These are phyloP conservation scores for Torymus texanus DNA, from an alignment of 2,888 invertebrate species.

Conservation along the genomic window DNA sequence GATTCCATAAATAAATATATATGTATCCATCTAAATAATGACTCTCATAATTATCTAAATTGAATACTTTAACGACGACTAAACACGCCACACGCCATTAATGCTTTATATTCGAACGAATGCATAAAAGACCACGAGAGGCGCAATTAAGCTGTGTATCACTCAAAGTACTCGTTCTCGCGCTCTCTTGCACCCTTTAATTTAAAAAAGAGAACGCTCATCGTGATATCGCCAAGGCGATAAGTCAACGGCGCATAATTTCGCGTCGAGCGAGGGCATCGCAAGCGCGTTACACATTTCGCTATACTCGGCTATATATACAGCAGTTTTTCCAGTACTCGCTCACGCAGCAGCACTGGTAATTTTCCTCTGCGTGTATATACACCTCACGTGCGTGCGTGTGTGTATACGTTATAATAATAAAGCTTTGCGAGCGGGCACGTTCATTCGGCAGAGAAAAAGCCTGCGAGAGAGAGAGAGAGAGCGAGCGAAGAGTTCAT, in stretches of 20 bases:
- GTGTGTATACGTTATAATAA: slow-evolving; percentile 23
- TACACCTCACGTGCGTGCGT: slow-evolving; percentile 16
- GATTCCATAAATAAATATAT: neutral
- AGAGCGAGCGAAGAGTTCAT: slow-evolving; percentile 49
- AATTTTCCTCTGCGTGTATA: slow-evolving; percentile 22
- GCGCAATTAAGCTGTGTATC: slow-evolving; percentile 13
- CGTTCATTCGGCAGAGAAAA: neutral
- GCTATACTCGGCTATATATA: neutral
- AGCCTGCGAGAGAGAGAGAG: too few species aligned
- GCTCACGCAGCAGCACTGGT: neutral
- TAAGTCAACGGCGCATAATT: slow-evolving; percentile 44
- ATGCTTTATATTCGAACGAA: neutral
- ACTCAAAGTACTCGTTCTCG: too few species aligned
- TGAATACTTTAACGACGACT: slow-evolving; percentile 39
- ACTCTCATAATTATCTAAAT: slow-evolving; percentile 29
- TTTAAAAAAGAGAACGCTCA: slow-evolving; percentile 27
- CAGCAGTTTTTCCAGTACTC: too few species aligned
- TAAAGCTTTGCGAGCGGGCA: slow-evolving; percentile 1
- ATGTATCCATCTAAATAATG: neutral
- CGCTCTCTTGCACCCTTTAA: slow-evolving; percentile 36
- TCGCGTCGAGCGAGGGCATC: neutral
- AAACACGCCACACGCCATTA: slow-evolving; percentile 6
- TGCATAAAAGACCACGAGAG: neutral
- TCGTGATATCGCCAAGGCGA: slow-evolving; percentile 24
- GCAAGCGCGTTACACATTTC: slow-evolving; percentile 11